Conservation (phyloP, 2,888 invertebrate genomes). For the Machimus rusticus region DNA sequence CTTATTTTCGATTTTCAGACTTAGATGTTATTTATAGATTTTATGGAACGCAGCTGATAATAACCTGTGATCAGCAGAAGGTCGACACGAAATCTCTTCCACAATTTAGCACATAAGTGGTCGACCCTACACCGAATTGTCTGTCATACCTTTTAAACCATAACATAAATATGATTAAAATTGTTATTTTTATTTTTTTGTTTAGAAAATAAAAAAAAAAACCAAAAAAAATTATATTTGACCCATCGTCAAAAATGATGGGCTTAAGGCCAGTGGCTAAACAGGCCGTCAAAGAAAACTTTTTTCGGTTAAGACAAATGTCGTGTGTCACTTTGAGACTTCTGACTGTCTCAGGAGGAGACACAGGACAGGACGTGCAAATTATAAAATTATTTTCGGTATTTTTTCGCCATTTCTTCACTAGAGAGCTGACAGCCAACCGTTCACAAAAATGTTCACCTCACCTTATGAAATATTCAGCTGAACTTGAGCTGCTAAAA, state of each 20-base stretch:
- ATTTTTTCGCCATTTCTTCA: not conserved
- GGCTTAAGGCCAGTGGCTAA: not conserved
- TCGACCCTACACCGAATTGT: not conserved
- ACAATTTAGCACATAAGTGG: not conserved
- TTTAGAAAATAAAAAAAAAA: not conserved
- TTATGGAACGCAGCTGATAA: not conserved
- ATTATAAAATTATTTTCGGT: not conserved
- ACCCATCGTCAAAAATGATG: not conserved
- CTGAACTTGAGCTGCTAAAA: not conserved
- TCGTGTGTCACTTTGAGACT: not conserved
- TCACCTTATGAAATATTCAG: conserved; percentile 1
- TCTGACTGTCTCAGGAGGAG: not conserved
- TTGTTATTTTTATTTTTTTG: not conserved
- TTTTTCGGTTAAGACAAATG: not conserved
- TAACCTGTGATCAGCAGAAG: not conserved
- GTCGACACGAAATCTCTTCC: not conserved
- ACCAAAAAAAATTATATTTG: not conserved
- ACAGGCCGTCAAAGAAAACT: not conserved
- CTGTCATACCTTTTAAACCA: not conserved
- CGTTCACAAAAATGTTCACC: not conserved
- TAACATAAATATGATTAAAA: not conserved
- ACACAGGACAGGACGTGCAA: not conserved
- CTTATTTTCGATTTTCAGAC: not conserved
- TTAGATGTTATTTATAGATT: not conserved
- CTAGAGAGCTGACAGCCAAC: not conserved